These are phyloP conservation scores for Recurvirostra avosetta DNA, from an alignment of 2,113 vertebrate species.

Conservation along the genomic window DNA sequence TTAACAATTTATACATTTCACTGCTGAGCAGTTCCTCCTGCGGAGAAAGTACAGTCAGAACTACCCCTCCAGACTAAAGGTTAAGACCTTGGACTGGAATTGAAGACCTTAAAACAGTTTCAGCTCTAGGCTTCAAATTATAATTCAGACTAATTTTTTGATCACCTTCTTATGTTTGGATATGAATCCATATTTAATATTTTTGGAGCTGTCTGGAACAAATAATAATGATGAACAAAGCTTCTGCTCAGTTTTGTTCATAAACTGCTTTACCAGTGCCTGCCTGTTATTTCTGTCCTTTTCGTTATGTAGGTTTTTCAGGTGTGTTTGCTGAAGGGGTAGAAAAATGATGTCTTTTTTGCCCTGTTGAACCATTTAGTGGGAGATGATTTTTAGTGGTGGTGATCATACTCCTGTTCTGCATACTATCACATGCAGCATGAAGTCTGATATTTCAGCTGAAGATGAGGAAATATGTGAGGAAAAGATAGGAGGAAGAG, in stretches of 20 bases:
- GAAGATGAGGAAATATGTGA: background rate
- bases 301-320: background rate
- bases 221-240: background rate
- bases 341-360: background rate
- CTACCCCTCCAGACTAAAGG: background rate
- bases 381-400: background rate
- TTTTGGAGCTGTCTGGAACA: background rate
- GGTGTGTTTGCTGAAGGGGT: background rate
- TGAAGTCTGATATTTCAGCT: background rate
- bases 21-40: background rate
- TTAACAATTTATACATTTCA: background rate
- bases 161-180: background rate
- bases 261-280: background rate
- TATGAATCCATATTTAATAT: background rate
- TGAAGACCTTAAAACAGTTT: background rate
- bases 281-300: background rate
- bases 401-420: background rate
- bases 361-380: background rate
- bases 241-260: background rate
- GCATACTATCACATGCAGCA: background rate
- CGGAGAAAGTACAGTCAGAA: background rate
- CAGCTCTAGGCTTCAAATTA: background rate
- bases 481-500: background rate
- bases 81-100: background rate
- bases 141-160: background rate